These are phyloP conservation scores for Urocolius indicus DNA, from an alignment of 2,113 vertebrate genomes.

Conservation along the genomic window DNA sequence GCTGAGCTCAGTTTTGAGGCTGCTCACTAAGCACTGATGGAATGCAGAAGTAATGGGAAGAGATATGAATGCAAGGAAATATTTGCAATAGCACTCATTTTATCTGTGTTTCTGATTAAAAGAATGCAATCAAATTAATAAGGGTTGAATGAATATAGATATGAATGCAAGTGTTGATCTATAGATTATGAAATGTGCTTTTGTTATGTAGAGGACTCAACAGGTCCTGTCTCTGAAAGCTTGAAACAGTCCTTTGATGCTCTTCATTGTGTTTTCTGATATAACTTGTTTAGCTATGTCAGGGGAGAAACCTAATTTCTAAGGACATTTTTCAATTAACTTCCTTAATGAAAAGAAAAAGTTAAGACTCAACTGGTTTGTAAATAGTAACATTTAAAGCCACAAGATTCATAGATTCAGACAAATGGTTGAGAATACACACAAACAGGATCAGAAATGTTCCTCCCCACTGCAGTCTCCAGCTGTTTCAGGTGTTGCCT, in stretches of 20 bases:
- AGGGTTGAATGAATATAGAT: not conserved
- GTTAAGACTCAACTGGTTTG: not conserved
- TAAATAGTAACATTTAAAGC: not conserved
- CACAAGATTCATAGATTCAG: not conserved
- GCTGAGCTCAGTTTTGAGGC: not conserved
- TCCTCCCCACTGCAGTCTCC: not conserved
- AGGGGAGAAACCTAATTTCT: conserved; percentile 32
- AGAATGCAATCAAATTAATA: not conserved
- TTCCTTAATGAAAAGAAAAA: conserved; percentile 25
- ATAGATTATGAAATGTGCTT: not conserved
- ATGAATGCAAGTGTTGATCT: not conserved
- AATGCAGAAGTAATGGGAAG: not conserved
- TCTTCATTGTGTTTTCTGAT: conserved; percentile 16
- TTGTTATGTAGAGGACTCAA: not conserved
- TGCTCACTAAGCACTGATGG: not conserved
- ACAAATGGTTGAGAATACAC: not conserved
- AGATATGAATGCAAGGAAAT: not conserved
- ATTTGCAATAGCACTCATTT: not conserved
- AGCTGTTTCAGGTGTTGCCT: not conserved
- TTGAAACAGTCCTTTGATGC: not conserved
- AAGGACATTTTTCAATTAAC: conserved; percentile 41
- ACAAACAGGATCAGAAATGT: not conserved
- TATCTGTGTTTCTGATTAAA: not conserved
- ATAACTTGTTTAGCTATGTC: conserved; percentile 28
- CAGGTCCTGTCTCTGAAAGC: not conserved